Evolutionary conservation across 2,888 invertebrate species (phyloP).

Genomic region (Dexiosoma caninum): DNA sequence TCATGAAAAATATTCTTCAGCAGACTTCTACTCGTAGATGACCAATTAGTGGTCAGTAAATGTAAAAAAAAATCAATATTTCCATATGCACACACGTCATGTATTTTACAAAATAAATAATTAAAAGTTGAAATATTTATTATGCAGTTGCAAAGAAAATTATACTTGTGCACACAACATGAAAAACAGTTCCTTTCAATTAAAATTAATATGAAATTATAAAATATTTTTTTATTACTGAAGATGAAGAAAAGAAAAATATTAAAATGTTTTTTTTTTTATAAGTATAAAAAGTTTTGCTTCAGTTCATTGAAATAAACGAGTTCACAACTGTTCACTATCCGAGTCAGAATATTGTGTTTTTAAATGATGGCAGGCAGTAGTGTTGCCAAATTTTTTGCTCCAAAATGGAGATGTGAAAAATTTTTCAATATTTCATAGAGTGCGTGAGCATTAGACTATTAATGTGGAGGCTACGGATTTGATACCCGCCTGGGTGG

Average conservation of each 20-base stretch:
- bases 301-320: constrained; percentile 27
- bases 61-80: constrained; percentile 26
- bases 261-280: too few species aligned
- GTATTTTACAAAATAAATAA: constrained; percentile 34
- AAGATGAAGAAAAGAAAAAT: neutral
- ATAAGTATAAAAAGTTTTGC: constrained; percentile 38
- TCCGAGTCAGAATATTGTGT: neutral
- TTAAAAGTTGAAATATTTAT: constrained; percentile 45
- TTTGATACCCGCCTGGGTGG: too few species aligned
- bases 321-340: neutral
- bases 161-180: constrained; percentile 13
- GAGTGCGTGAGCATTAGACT: too few species aligned
- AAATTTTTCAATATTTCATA: too few species aligned
- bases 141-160: constrained; percentile 24
- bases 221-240: constrained; percentile 9
- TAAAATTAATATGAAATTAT: constrained; percentile 42
- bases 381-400: constrained; percentile 17
- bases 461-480: too few species aligned
- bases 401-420: too few species aligned
- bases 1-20: neutral
- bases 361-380: too few species aligned
- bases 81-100: constrained; percentile 19
- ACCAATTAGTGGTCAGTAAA: constrained; percentile 56
- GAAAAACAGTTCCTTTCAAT: constrained; percentile 51
- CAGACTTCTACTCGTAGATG: constrained; percentile 16